Conservation (phyloP, 1,140 invertebrate species). For the Melanaphis sacchari region DNA sequence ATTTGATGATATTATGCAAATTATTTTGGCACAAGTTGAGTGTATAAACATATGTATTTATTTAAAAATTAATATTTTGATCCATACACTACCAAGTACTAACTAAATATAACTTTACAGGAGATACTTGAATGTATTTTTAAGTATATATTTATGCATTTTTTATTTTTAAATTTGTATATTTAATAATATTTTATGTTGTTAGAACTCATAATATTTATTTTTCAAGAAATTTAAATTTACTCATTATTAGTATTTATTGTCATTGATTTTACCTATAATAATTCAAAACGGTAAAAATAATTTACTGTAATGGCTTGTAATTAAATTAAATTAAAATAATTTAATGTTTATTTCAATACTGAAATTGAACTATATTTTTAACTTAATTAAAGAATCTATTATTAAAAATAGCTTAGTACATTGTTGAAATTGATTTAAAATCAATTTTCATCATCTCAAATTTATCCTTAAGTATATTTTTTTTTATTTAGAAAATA, state of each 20-base stretch:
- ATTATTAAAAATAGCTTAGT: no score
- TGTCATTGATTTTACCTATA: no score
- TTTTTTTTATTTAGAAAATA: no score
- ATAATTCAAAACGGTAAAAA: not conserved
- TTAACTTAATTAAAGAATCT: no score
- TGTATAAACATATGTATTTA: not conserved
- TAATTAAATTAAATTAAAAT: not conserved
- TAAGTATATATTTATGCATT: not conserved
- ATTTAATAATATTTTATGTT: not conserved
- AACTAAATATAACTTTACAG: not conserved
- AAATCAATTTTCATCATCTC: no score
- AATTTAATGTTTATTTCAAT: not conserved
- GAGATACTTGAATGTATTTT: not conserved
- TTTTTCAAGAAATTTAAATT: not conserved
- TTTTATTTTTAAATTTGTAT: not conserved
- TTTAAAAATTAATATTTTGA: not conserved
- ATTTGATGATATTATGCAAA: not conserved
- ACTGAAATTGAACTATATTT: no score
- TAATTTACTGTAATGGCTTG: not conserved
- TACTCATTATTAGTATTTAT: not conserved
- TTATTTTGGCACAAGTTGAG: not conserved
- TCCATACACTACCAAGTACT: not conserved
- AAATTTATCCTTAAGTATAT: no score
- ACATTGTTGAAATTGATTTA: no score
- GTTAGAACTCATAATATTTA: not conserved